These are phyloP conservation scores for Drosophila virilis DNA, from an alignment of 1,140 invertebrate genomes.

Conservation along the genomic window DNA sequence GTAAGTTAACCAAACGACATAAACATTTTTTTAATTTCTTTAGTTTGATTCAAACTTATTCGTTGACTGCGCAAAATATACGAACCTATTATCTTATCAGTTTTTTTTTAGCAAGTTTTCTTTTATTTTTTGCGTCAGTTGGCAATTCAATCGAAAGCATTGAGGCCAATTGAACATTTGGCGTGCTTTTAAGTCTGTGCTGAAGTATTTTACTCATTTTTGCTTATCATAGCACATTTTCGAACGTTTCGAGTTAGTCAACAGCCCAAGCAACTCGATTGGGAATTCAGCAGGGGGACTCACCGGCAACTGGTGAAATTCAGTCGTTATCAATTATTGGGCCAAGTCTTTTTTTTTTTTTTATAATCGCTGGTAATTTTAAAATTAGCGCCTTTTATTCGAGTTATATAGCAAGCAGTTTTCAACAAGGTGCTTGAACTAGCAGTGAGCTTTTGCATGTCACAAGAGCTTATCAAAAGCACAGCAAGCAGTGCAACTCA, in stretches of 20 bases:
- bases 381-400: background rate
- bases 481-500: background rate
- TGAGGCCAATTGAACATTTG: constrained; percentile 51
- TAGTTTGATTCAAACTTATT: background rate
- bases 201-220: constrained; percentile 37
- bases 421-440: background rate
- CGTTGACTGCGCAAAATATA: background rate
- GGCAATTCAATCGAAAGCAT: constrained; percentile 23
- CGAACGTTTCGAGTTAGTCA: constrained; percentile 32
- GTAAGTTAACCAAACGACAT: background rate
- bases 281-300: constrained; percentile 10
- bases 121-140: constrained; percentile 2
- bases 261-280: background rate
- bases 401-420: constrained; percentile 6
- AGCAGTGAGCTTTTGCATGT: background rate
- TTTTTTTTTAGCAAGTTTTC: constrained; percentile 40
- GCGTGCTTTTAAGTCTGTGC: constrained; percentile 12
- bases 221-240: constrained; percentile 73
- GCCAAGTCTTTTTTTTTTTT: background rate
- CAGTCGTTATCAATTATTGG: background rate
- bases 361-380: background rate
- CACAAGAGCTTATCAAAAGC: no score
- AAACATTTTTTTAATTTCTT: background rate
- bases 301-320: constrained; percentile 21
- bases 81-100: constrained; percentile 38